Evolutionary conservation across 2,888 invertebrate species (phyloP).

Genomic region (Schrankia costaestrigalis): DNA sequence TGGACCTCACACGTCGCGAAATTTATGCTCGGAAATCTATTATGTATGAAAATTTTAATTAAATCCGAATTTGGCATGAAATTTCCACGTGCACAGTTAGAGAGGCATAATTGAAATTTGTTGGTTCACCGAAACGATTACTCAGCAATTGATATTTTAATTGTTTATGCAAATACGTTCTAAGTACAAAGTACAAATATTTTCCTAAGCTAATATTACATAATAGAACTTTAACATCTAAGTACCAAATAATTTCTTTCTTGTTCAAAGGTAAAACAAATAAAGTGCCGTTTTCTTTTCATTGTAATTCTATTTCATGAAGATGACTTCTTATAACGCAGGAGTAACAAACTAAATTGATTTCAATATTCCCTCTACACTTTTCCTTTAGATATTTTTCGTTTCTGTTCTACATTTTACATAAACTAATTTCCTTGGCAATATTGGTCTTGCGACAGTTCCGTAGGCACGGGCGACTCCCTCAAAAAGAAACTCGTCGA

Average conservation of each 20-base stretch:
- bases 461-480: constrained; percentile 69
- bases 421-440: constrained; percentile 80
- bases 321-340: constrained; percentile 53
- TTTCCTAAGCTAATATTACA: too few relatives aligned
- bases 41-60: constrained; percentile 49
- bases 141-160: constrained; percentile 55
- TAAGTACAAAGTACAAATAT: too few relatives aligned
- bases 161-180: constrained; percentile 47
- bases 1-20: constrained; percentile 13
- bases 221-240: too few relatives aligned
- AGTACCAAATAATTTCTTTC: too few relatives aligned
- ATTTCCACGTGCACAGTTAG: constrained; percentile 52
- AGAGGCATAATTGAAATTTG: constrained; percentile 58
- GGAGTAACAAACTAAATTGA: constrained; percentile 64
- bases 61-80: constrained; percentile 47
- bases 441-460: constrained; percentile 79
- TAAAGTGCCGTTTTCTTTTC: constrained; percentile 34
- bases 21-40: constrained; percentile 27
- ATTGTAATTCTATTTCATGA: constrained; percentile 49
- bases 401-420: constrained; percentile 78
- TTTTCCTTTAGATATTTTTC: constrained; percentile 72
- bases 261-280: constrained; percentile 20
- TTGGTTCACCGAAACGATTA: constrained; percentile 48
- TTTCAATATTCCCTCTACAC: constrained; percentile 69
- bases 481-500: constrained; percentile 70